A percentile compares a stretch with the other conserved stretches of the same genome.
phyloP scores from a whole-genome alignment of 37 sponge, comb jelly and placozoan genomes.

The Corticium candelabrum region DNA sequence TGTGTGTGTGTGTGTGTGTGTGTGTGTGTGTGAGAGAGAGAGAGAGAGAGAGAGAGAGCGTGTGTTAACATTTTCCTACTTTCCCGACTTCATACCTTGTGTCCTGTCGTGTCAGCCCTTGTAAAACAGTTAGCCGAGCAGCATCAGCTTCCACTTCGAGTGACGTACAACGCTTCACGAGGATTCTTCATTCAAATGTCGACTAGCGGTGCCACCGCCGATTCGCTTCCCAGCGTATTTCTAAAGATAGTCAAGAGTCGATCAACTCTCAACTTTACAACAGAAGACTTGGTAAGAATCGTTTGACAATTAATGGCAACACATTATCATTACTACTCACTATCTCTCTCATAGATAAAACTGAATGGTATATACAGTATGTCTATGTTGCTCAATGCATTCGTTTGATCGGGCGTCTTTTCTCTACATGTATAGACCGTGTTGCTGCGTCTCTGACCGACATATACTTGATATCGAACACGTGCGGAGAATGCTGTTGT shows the following conservation, averaged over 20 bases:
- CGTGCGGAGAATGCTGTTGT: slow-evolving; percentile 37
- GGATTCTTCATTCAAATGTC: slow-evolving; percentile 86
- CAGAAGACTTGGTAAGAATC: slow-evolving; percentile 64
- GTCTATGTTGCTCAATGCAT: not conserved
- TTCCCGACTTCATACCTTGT: no score
- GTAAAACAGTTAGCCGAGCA: slow-evolving; percentile 41
- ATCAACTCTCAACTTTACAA: slow-evolving; percentile 70
- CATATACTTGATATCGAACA: slow-evolving; percentile 87
- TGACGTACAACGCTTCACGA: slow-evolving; percentile 62
- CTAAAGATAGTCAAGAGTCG: slow-evolving; percentile 63
- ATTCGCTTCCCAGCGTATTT: slow-evolving; percentile 51
- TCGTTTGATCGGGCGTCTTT: not conserved
- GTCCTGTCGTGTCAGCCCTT: no score
- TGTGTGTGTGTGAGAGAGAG: no score
- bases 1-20: no score
- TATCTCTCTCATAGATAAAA: slow-evolving; percentile 1
- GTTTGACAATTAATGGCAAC: no score
- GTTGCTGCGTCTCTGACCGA: slow-evolving; percentile 78
- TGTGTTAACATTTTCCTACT: no score
- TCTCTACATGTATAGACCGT: slow-evolving; percentile 38
- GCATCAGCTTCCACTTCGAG: slow-evolving; percentile 65
- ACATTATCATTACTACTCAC: no score
- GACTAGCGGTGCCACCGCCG: slow-evolving; percentile 1
- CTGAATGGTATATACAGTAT: slow-evolving; percentile 39
- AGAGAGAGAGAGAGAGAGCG: no score